Conservation (phyloP, 92 coral and sea anemone genomes). For the Umimayanthus chanpuru region DNA sequence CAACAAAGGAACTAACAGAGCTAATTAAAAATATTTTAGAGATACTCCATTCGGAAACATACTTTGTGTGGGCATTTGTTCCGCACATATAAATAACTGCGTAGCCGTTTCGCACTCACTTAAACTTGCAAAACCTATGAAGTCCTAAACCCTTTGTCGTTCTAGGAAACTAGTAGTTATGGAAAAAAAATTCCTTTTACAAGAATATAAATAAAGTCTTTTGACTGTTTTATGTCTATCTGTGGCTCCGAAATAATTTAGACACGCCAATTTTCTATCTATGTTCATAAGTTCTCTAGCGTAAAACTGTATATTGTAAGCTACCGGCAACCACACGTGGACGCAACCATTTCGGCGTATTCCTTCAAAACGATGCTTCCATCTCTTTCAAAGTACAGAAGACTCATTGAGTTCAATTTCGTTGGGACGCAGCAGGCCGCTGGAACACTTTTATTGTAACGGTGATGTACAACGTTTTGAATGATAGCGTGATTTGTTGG, state of each 20-base stretch:
- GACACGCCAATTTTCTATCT: conserved; percentile 29
- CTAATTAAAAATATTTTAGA: conserved; percentile 15
- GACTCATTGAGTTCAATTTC: conserved; percentile 79
- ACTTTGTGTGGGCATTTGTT: conserved; percentile 15
- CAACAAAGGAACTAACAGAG: conserved; percentile 10
- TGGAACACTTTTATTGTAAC: conserved; percentile 76
- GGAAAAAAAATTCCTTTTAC: conserved; percentile 10
- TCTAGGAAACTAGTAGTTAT: conserved; percentile 7
- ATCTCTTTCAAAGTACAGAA: conserved; percentile 83
- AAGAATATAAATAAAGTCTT: conserved; percentile 72
- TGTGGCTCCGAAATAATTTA: conserved; percentile 36
- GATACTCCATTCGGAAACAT: conserved; percentile 6
- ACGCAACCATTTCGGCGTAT: conserved; percentile 88
- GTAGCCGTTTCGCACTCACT: background rate
- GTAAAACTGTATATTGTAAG: background rate
- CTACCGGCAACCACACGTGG: conserved; percentile 95
- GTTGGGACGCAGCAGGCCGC: conserved; percentile 98
- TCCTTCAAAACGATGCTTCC: conserved; percentile 83
- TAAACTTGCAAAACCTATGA: background rate
- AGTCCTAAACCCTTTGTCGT: conserved; percentile 26
- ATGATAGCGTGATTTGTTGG: conserved; percentile 91
- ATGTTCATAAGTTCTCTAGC: conserved; percentile 18
- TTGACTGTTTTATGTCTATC: conserved; percentile 55
- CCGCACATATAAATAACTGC: conserved; percentile 23
- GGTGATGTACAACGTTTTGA: conserved; percentile 88